phyloP scores from a whole-genome alignment of 2,113 vertebrate genomes.

The Accipiter cooperii region DNA sequence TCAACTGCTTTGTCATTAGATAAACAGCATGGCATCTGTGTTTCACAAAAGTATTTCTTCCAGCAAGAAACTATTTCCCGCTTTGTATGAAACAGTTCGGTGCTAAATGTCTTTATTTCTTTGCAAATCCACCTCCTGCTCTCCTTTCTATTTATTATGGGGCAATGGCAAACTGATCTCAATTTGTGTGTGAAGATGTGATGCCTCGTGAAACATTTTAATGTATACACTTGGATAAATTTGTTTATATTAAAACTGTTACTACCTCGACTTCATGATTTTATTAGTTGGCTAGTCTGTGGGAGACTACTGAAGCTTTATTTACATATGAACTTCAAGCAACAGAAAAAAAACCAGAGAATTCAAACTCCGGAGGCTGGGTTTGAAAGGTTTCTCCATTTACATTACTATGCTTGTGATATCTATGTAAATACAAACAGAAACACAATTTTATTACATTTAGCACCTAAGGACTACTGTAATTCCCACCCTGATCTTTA shows the following conservation, averaged over 20 bases:
- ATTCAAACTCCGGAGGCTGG: neutral
- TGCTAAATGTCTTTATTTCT: neutral
- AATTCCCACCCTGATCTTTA: neutral
- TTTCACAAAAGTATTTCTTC: slow-evolving; percentile 18
- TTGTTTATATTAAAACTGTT: neutral
- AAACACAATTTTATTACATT: neutral
- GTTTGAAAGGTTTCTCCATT: neutral
- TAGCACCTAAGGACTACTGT: neutral
- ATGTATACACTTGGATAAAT: neutral
- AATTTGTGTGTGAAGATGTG: neutral
- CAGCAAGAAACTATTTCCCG: neutral
- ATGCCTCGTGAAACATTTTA: neutral
- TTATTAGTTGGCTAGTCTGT: neutral
- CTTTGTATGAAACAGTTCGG: neutral
- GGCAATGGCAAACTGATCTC: neutral
- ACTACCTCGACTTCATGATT: neutral
- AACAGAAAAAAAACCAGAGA: neutral
- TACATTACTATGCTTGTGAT: neutral
- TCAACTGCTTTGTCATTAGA: slow-evolving; percentile 49
- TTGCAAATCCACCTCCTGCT: neutral
- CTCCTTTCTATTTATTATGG: neutral
- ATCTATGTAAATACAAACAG: neutral
- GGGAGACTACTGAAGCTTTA: neutral
- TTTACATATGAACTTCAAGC: neutral
- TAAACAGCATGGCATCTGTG: slow-evolving; percentile 32